Evolutionary conservation across 2,797 vertebrate species (phyloP).

Genomic region (Botia kubotai): DNA sequence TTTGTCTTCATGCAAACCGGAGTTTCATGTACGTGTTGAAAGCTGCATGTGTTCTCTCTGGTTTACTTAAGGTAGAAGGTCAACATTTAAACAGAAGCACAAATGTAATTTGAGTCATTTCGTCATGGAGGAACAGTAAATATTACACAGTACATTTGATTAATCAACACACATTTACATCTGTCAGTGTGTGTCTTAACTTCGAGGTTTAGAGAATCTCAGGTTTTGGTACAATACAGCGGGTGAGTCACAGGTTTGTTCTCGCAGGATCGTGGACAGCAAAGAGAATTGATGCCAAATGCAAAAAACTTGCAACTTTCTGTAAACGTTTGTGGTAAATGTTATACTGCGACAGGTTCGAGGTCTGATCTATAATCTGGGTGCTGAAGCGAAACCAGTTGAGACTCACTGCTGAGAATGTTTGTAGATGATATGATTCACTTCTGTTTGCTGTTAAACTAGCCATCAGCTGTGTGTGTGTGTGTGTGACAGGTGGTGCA

Average conservation of each 20-base stretch:
- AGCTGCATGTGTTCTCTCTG: not conserved
- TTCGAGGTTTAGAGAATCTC: too few relatives aligned
- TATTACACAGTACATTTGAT: constrained; percentile 33
- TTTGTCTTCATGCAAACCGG: not conserved
- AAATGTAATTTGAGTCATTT: constrained; percentile 40
- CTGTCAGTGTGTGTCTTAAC: too few relatives aligned
- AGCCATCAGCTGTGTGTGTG: constrained; percentile 21
- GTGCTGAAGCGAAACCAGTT: not conserved
- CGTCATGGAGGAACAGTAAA: constrained; percentile 20
- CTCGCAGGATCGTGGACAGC: too few relatives aligned
- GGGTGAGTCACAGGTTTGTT: too few relatives aligned
- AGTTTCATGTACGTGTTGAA: not conserved
- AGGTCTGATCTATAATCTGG: not conserved
- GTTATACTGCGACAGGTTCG: not conserved
- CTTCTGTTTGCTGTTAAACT: constrained; percentile 1
- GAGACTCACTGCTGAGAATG: not conserved
- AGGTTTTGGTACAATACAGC: too few relatives aligned
- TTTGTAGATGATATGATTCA: constrained; percentile 6
- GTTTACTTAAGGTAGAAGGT: constrained; percentile 54
- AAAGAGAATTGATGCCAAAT: too few relatives aligned
- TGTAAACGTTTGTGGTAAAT: not conserved
- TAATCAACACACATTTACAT: not conserved
- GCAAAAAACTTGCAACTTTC: too few relatives aligned
- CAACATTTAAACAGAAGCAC: constrained; percentile 26
- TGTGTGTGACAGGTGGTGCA: constrained; percentile 43